Conservation (phyloP, 1,140 invertebrate species). For the Halesus radiatus region DNA sequence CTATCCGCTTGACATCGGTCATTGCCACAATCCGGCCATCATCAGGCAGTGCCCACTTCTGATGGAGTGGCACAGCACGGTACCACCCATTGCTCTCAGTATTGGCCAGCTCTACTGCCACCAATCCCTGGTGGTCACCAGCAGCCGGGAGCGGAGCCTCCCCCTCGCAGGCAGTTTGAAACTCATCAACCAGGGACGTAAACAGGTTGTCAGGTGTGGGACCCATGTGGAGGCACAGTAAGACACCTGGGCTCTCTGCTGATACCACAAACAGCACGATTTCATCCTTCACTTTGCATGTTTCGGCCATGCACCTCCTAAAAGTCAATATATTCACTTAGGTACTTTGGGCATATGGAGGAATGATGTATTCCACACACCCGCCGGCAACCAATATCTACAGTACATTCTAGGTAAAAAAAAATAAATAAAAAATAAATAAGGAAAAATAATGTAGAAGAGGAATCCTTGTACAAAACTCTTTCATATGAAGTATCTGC, state of each 20-base stretch:
- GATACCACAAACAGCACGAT: neutral
- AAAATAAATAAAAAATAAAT: too few relatives aligned
- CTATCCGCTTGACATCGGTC: neutral
- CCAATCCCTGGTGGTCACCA: neutral
- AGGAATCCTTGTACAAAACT: too few relatives aligned
- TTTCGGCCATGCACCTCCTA: neutral
- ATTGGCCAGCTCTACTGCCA: conserved; percentile 1
- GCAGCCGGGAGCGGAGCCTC: neutral
- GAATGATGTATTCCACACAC: too few relatives aligned
- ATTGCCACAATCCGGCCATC: neutral
- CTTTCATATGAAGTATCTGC: too few relatives aligned
- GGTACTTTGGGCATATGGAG: too few relatives aligned
- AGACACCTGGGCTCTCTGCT: neutral
- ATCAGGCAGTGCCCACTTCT: conserved; percentile 14
- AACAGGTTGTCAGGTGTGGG: neutral
- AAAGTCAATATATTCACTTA: neutral
- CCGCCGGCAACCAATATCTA: too few relatives aligned
- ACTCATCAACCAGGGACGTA: neutral
- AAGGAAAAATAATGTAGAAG: too few relatives aligned
- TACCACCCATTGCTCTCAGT: neutral
- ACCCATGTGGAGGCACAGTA: neutral
- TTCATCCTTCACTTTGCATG: neutral
- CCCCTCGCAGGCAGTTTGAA: neutral
- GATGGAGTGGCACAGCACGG: neutral
- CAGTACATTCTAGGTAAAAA: too few relatives aligned